Percentiles rank a stretch among this genome's conserved stretches.
These are phyloP conservation scores for Hypomesus transpacificus DNA, from an alignment of 2,113 vertebrate genomes.

Conservation along the genomic window DNA sequence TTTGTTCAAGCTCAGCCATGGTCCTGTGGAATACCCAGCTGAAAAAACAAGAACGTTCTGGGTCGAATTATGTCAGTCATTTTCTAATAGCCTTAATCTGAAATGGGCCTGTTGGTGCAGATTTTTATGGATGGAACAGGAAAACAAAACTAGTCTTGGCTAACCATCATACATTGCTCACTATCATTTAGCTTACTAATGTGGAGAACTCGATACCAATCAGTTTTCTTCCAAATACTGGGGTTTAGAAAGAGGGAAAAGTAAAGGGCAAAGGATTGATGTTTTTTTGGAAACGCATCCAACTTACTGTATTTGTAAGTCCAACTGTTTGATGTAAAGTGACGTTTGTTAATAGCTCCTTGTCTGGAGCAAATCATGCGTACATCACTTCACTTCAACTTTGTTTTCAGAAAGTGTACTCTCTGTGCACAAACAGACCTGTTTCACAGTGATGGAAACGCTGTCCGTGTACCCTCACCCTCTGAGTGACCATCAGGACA, in stretches of 20 bases:
- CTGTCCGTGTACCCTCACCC: not conserved
- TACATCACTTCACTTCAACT: not conserved
- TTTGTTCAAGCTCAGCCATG: conserved; percentile 21
- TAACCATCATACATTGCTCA: not conserved
- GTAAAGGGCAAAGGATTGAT: not conserved
- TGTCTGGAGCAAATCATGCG: not conserved
- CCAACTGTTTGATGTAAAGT: not conserved
- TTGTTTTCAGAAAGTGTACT: not conserved
- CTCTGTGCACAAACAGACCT: not conserved
- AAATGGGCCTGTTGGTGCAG: conserved; percentile 12
- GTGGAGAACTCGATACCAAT: conserved; percentile 13
- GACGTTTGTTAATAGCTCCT: not conserved
- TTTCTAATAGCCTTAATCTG: conserved; percentile 32
- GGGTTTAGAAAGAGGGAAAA: not conserved
- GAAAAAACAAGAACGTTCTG: conserved; percentile 30
- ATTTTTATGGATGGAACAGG: conserved; percentile 16
- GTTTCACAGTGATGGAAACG: not conserved
- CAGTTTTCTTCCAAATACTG: conserved; percentile 1
- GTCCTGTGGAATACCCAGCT: conserved; percentile 23
- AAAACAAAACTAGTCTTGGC: conserved; percentile 18
- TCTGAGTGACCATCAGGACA: not conserved
- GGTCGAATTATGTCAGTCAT: conserved; percentile 36
- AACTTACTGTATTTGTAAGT: conserved; percentile 6
- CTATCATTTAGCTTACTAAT: not conserved
- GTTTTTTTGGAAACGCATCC: conserved; percentile 3